Conservation (phyloP, 2,113 vertebrate species). For the Oreochromis niloticus region DNA sequence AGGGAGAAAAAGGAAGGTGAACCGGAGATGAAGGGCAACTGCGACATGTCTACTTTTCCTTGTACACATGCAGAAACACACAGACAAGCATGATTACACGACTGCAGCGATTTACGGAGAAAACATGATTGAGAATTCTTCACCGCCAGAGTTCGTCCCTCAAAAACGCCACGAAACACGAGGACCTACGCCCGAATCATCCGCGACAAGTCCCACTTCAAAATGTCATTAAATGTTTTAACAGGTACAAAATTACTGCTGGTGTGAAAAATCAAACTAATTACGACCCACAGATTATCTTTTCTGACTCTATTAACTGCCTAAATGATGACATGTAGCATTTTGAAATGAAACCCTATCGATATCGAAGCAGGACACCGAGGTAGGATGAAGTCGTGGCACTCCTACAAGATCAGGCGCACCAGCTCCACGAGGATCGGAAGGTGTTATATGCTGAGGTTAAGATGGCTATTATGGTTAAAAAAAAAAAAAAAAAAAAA, state of each 20-base stretch:
- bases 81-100: not conserved
- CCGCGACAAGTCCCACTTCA: not conserved
- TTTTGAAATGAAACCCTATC: slow-evolving; percentile 29
- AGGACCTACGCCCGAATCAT: not conserved
- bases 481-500: slow-evolving; percentile 13
- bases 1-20: not conserved
- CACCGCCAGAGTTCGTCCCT: slow-evolving; percentile 24
- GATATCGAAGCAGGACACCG: slow-evolving; percentile 17
- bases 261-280: not conserved
- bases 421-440: not conserved
- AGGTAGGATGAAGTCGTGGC: slow-evolving; percentile 44
- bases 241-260: not conserved
- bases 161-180: not conserved
- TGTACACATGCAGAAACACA: slow-evolving; percentile 1
- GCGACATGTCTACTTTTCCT: not conserved
- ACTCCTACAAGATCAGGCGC: not conserved
- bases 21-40: not conserved
- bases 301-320: not conserved
- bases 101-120: not conserved
- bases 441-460: slow-evolving; percentile 22
- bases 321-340: not conserved
- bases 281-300: not conserved
- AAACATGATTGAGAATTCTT: not conserved
- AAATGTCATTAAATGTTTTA: not conserved
- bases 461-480: slow-evolving; percentile 34